These are phyloP conservation scores for Sardinella longiceps DNA, from an alignment of 2,797 vertebrate genomes.

Conservation along the genomic window DNA sequence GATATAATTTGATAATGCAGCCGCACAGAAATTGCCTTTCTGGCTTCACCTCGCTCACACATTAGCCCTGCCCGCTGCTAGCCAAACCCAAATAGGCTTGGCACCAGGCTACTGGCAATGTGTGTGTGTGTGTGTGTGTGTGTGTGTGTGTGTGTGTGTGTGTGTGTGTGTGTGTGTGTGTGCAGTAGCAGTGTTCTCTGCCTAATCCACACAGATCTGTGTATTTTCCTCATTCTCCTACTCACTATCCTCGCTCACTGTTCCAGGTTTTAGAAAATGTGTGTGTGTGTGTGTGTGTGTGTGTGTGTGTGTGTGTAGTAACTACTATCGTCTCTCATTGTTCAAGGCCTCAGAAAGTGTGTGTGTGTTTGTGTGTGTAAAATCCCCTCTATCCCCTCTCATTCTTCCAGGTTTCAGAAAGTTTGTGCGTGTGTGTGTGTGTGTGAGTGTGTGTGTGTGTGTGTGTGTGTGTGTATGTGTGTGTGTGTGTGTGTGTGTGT, in stretches of 20 bases:
- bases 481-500: conserved; percentile 3
- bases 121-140: too few relatives aligned
- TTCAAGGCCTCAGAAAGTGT: neutral
- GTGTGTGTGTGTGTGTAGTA: neutral
- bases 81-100: conserved; percentile 12
- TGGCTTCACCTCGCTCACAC: neutral
- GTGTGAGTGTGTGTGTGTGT: neutral
- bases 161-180: too few relatives aligned
- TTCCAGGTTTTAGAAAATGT: neutral
- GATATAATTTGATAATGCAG: conserved; percentile 43
- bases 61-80: neutral
- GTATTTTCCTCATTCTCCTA: neutral
- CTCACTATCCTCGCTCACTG: neutral
- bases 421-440: conserved; percentile 1
- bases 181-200: neutral
- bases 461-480: neutral
- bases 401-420: neutral
- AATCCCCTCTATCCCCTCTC: neutral
- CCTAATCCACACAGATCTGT: neutral
- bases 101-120: neutral
- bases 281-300: conserved; percentile 3
- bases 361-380: too few relatives aligned
- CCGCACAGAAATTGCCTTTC: conserved; percentile 27
- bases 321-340: neutral
- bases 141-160: too few relatives aligned